Base-by-base conservation (phyloP, 1,140 invertebrate species). In the Bradynema listronoti region DNA sequence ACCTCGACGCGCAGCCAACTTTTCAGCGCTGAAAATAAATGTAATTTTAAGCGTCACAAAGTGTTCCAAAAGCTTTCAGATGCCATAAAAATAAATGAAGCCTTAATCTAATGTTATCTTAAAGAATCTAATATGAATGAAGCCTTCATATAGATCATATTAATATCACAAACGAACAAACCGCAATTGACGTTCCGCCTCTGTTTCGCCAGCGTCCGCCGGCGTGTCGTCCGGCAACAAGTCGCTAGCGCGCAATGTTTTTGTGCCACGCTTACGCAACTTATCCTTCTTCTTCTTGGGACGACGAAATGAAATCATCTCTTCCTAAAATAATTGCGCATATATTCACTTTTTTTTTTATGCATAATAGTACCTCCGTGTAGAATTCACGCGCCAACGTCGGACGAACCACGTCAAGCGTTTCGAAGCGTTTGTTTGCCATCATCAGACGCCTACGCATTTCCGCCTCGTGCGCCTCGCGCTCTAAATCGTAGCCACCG, bases 331-430 rank as follows among this genome's bases (percentile, higher is more conserved):
- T 6, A 3, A 63, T 39, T 6, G 16, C 16, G 24, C 27, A 16
- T 29, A 65, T 43, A 30, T n/a, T 46, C n/a, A 46, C 6, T 16
- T 6, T 30, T 5, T 61, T 22, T 29, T 22, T 47, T 7, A 56
- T 16, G 34, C 25, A 58, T 36, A 11, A 25, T 29, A 11, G 14
- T 25, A 61, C 61, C 61, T 86, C 83, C 56, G 87, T 88, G 63
- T 87, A 87, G 80, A 92, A 96, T 78, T 96, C 91, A 6, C 86
- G 86, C 0, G 90, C 90, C 16, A 91, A 59, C 69, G 84, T 85
- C 11, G 85, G 82, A 64, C 84, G 83, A 16, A 85, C 82, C 45
- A 82, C 81, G 0, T 55, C 53, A 43, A 95, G 80, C 6, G 63
- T 63, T 42, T 79, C 76, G 29, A 79, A 59, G 27, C 75, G 70